Evolutionary conservation across 1,140 invertebrate genomes (phyloP), one percentile per base, ranked within the genome.

Genomic region (Drosophila nannoptera): DNA sequence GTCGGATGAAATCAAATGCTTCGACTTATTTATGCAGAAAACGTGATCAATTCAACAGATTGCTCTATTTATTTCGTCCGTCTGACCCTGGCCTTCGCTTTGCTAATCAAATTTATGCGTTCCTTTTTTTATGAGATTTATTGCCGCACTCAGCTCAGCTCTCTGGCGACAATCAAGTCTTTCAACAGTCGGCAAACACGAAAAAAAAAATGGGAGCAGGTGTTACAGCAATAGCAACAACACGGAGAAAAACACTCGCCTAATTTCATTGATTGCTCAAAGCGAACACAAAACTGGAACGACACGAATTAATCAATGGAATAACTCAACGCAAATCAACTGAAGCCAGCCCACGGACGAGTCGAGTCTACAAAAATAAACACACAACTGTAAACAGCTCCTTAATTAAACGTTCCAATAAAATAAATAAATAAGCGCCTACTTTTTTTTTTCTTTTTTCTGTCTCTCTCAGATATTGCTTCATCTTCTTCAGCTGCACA

Each of bases 31-130:
- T 40, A 32, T 43, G 31, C 54, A 45, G 12, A 45, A 45, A 45
- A 16, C 40, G 31, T 16, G 8, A 12, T 14, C 14, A 43, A 32
- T 45, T 45, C 12, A 8, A 2, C 54, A 6, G 54, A 45, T 56
- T 56, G 40, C 40, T 56, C n/a, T 32, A 32, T 38, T 58, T 65
- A 56, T 14, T 63, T 32, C n/a, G 49, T 42, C 12, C 52, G 59
- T 38, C 40, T 83, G 42, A 38, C 80, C 78, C 49, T 84, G 78
- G 77, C 80, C 78, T 75, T 78, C 33, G 53, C 12, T 61, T 48
- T 77, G 58, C 32, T 52, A 48, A 48, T 32, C 42, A 56, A 60
- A 62, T 77, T 73, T 53, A 29, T 67, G 68, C 4, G 63, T 62
- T 73, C 61, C 63, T 65, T 61, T 75, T 65, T 61, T 75, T 46